Conservation (phyloP, 2,888 invertebrate species). For the Lepetodrilus schrolli region DNA sequence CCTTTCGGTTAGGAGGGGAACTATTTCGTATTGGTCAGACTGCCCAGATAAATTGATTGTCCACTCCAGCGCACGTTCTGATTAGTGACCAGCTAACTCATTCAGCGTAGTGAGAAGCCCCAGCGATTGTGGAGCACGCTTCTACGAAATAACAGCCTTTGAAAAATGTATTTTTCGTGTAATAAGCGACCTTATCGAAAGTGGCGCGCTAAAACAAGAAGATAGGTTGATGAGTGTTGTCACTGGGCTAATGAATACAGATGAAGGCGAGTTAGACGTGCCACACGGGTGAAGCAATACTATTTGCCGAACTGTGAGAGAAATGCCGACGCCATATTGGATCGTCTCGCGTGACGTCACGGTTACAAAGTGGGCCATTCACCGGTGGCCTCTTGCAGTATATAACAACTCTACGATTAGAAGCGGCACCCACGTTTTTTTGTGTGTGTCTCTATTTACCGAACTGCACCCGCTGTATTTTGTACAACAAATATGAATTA, state of each 20-base stretch:
- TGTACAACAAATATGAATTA: slow-evolving; percentile 25
- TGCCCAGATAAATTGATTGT: background rate
- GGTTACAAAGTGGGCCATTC: slow-evolving; percentile 10
- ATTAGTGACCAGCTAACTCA: background rate
- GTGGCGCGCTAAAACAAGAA: background rate
- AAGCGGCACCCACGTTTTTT: background rate
- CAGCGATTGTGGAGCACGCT: background rate
- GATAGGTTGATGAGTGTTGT: slow-evolving; percentile 13
- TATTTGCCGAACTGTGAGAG: slow-evolving; percentile 21
- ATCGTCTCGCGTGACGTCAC: slow-evolving; percentile 21
- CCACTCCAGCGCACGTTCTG: background rate
- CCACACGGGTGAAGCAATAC: background rate
- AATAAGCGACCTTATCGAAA: slow-evolving; percentile 18
- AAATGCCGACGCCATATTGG: slow-evolving; percentile 9
- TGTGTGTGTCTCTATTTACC: slow-evolving; percentile 14
- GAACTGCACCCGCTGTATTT: background rate
- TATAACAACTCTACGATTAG: background rate
- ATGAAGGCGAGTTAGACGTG: background rate
- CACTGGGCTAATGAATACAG: slow-evolving; percentile 19
- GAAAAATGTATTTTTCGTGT: slow-evolving; percentile 24
- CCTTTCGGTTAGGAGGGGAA: slow-evolving; percentile 15
- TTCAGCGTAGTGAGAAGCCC: background rate
- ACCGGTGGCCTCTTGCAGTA: background rate
- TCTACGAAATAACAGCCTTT: slow-evolving; percentile 10
- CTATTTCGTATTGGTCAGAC: slow-evolving; percentile 13